Percentiles rank a stretch among this genome's conserved stretches.
phyloP scores from a whole-genome alignment of 2,113 vertebrate species.

The Tetrax tetrax region DNA sequence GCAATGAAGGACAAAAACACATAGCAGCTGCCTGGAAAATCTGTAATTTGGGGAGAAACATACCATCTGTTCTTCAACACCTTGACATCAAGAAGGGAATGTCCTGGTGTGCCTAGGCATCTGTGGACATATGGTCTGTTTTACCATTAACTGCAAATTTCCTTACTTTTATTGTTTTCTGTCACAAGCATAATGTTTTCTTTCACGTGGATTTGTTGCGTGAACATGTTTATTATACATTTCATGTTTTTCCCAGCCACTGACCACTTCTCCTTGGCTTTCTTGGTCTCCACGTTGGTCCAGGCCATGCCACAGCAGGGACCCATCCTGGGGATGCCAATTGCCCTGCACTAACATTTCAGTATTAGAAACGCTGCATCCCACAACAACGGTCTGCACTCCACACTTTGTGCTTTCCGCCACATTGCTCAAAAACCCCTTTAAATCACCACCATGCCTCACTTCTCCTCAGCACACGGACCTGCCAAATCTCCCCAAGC shows the following conservation, averaged over 20 bases:
- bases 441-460: neutral
- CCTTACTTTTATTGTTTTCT: slow-evolving; percentile 42
- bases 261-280: neutral
- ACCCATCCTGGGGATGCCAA: rapidly evolving
- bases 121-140: slow-evolving; percentile 21
- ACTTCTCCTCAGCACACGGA: neutral
- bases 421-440: neutral
- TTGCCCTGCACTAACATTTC: neutral
- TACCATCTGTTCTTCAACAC: slow-evolving; percentile 50
- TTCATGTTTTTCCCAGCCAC: neutral
- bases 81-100: slow-evolving; percentile 38
- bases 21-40: slow-evolving; percentile 48
- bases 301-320: neutral
- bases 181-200: slow-evolving; percentile 7
- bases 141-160: slow-evolving; percentile 42
- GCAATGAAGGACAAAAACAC: slow-evolving; percentile 45
- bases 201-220: neutral
- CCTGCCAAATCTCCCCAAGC: neutral
- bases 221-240: neutral
- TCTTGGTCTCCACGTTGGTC: neutral
- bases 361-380: neutral
- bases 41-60: slow-evolving; percentile 50
- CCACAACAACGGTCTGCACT: rapidly evolving
- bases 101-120: neutral
- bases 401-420: neutral